Evolutionary conservation across 2,797 vertebrate genomes (phyloP).

Genomic region (Podarcis lilfordi): DNA sequence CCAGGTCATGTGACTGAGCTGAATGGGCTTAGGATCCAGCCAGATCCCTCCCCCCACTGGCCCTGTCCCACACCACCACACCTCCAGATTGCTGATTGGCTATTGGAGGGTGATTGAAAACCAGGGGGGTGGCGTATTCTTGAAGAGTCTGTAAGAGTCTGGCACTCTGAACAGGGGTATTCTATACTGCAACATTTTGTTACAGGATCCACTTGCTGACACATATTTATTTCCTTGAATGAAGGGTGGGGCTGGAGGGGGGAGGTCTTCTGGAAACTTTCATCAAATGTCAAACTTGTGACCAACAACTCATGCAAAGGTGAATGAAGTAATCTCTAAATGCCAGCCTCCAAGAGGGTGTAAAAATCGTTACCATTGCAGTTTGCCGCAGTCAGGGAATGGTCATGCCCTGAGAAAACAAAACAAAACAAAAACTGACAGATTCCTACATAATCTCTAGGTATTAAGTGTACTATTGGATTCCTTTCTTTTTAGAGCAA

Average conservation of each 20-base stretch:
- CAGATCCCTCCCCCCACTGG: too few relatives aligned
- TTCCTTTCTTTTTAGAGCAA: constrained; percentile 26
- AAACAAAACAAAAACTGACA: constrained; percentile 25
- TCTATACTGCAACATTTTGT: too few relatives aligned
- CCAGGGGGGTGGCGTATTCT: too few relatives aligned
- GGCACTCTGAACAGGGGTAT: not conserved
- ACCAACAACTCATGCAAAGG: constrained; percentile 22
- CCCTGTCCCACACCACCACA: too few relatives aligned
- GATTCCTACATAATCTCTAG: constrained; percentile 29
- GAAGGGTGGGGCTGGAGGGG: not conserved
- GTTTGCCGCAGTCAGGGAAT: constrained; percentile 10
- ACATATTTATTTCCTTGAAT: not conserved
- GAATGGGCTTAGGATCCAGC: too few relatives aligned
- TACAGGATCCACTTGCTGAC: not conserved
- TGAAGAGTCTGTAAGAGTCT: not conserved
- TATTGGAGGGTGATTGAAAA: not conserved
- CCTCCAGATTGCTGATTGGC: too few relatives aligned
- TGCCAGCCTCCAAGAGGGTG: not conserved
- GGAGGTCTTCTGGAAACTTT: not conserved
- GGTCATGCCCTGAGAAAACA: not conserved
- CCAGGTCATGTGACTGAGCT: too few relatives aligned
- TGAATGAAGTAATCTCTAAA: constrained; percentile 31
- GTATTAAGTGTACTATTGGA: not conserved
- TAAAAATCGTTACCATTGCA: constrained; percentile 3
- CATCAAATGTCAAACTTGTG: constrained; percentile 4